phyloP scores from a whole-genome alignment of 2,888 invertebrate species.

The Athalia cordata region DNA sequence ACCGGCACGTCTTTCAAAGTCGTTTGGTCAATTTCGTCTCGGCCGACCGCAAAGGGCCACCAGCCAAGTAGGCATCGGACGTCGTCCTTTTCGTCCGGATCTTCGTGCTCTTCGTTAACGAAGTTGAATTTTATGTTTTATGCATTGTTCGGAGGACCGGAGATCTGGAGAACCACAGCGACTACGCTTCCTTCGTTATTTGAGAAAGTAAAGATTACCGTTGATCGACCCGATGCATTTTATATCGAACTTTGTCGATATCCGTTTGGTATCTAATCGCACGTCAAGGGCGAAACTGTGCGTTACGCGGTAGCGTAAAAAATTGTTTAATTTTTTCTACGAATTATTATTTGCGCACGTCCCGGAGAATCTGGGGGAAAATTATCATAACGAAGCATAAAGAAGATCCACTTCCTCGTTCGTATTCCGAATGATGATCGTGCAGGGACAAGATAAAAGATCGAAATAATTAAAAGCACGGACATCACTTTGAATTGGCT shows the following conservation, averaged over 20 bases:
- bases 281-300: not conserved
- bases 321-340: not conserved
- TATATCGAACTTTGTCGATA: not conserved
- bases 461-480: conserved; percentile 36
- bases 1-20: conserved; percentile 35
- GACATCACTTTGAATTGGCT: conserved; percentile 33
- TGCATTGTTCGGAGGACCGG: not conserved
- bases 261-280: not conserved
- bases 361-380: not conserved
- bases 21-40: conserved; percentile 42
- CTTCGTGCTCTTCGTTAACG: conserved; percentile 40
- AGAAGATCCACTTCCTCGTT: too few species aligned
- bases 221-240: not conserved
- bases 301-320: not conserved
- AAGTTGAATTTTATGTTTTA: conserved; percentile 38
- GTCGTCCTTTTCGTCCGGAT: conserved; percentile 11
- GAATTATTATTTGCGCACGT: not conserved
- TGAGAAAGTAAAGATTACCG: not conserved
- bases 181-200: not conserved
- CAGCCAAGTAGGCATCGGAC: conserved; percentile 19
- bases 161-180: not conserved
- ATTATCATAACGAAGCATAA: not conserved
- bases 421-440: not conserved
- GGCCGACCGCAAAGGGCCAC: conserved; percentile 35
- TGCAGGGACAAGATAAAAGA: conserved; percentile 26